Evolutionary conservation across 1,140 invertebrate genomes (phyloP), one percentile per base, ranked within the genome.

Genomic region (Homarus americanus): DNA sequence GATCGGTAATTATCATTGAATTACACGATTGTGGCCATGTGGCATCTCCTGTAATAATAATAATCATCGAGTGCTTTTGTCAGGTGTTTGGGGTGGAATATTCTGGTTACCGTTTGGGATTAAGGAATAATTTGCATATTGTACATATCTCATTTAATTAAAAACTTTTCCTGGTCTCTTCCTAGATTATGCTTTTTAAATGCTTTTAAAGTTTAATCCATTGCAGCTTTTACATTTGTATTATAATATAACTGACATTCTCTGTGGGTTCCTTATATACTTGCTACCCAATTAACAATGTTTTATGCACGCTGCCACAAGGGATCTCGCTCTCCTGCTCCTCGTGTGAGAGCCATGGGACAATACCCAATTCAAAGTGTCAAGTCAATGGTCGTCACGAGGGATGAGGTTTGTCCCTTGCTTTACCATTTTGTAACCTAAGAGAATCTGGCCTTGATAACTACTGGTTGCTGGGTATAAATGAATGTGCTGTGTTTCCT

Each of bases 241-340:
- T 28, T 28, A 69, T 32, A 69, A 69, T 24, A 69, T 69, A 32
- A 69, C 63, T 9, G 9, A 32, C 7, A 69, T 69, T 69, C 63
- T 69, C n/a, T 32, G n/a, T 32, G 63, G n/a, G 63, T 69, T 4
- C 63, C 28, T 28, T 32, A 69, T 24, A 32, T 69, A 32, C 32
- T 32, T 69, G 63, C 63, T 69, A 32, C 63, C 12, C 63, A 69
- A 32, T 69, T 69, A 69, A 69, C 63, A 69, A 69, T 69, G 41
- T 53, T 91, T 84, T 92, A 34, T 75, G 85, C 82, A 87, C 84
- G 89, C 92, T 86, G 93, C 69, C 92, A 93, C 87, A 95, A 98
- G 97, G 97, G 97, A 95, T 96, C 97, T 93, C 97, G 97, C 94
- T 98, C 97, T 94, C 97, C 97, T 94, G 97, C 96, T 95, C 97